Evolutionary conservation across 1,140 invertebrate species (phyloP).

Genomic region (Saccostrea cuccullata): DNA sequence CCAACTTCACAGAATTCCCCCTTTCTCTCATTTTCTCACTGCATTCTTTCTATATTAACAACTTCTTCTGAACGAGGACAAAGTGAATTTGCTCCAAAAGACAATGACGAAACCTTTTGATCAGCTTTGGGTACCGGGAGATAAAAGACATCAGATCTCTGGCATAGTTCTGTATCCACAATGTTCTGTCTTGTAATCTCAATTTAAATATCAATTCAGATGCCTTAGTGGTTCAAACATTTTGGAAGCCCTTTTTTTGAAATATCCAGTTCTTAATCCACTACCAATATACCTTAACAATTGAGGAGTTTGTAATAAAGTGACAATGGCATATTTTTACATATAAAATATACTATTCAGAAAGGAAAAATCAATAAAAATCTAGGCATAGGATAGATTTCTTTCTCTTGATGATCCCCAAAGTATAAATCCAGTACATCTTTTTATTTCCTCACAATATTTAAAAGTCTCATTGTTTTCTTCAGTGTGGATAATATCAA

Average conservation of each 20-base stretch:
- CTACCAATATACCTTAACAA: slow-evolving; percentile 16
- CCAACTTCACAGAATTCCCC: slow-evolving; percentile 14
- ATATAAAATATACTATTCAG: background rate
- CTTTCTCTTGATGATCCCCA: too few relatives aligned
- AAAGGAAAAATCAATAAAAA: too few relatives aligned
- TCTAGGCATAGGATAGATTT: too few relatives aligned
- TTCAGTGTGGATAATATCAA: too few relatives aligned
- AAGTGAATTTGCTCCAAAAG: slow-evolving; percentile 31
- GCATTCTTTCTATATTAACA: slow-evolving; percentile 24
- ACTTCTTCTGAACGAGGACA: slow-evolving; percentile 12
- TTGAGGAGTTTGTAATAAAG: background rate
- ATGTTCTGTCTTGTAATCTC: slow-evolving; percentile 35
- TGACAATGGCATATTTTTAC: background rate
- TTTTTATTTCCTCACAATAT: too few relatives aligned
- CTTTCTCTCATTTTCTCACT: slow-evolving; percentile 17
- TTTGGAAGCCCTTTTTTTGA: slow-evolving; percentile 26
- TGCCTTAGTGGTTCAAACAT: slow-evolving; percentile 35
- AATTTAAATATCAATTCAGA: slow-evolving; percentile 38
- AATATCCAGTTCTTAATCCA: background rate
- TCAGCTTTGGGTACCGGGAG: background rate
- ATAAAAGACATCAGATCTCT: slow-evolving; percentile 10
- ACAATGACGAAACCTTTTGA: slow-evolving; percentile 35
- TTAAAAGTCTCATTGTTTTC: too few relatives aligned
- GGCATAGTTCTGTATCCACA: slow-evolving; percentile 34
- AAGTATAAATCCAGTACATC: too few relatives aligned